Conservation (phyloP, 2,797 vertebrate species). For the Gadopsis marmoratus region DNA sequence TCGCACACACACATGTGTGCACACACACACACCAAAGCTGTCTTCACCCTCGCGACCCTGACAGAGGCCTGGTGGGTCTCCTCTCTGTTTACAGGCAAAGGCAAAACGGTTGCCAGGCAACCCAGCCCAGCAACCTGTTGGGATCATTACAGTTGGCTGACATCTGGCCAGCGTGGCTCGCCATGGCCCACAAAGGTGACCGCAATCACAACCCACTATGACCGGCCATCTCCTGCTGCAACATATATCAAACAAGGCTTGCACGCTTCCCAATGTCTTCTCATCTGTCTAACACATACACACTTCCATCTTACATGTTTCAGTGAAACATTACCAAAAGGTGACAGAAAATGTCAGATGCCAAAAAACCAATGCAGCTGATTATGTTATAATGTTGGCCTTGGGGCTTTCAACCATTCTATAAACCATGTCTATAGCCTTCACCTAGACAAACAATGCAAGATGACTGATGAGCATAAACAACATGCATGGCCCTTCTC, state of each 20-base stretch:
- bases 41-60: slow-evolving; percentile 76
- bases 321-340: slow-evolving; percentile 12
- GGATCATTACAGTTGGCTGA: slow-evolving; percentile 83
- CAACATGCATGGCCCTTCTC: slow-evolving; percentile 10
- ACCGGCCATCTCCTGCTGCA: slow-evolving; percentile 61
- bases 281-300: slow-evolving; percentile 35
- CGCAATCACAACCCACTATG: slow-evolving; percentile 66
- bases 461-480: background rate
- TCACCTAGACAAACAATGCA: slow-evolving; percentile 26
- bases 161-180: slow-evolving; percentile 80
- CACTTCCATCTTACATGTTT: slow-evolving; percentile 16
- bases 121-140: slow-evolving; percentile 78
- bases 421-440: slow-evolving; percentile 14
- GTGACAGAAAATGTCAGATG: slow-evolving; percentile 19
- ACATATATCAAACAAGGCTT: slow-evolving; percentile 64
- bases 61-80: slow-evolving; percentile 74
- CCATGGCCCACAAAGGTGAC: slow-evolving; percentile 73
- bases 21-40: slow-evolving; percentile 57
- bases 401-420: slow-evolving; percentile 6
- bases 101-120: slow-evolving; percentile 84
- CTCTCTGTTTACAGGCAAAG: slow-evolving; percentile 81
- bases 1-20: slow-evolving; percentile 55
- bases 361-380: slow-evolving; percentile 19
- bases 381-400: slow-evolving; percentile 23
- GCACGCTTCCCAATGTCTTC: slow-evolving; percentile 33